A percentile compares a stretch with the other conserved stretches of the same genome.
Evolutionary conservation across 2,888 invertebrate genomes (phyloP).

Genomic region (Schizotus pectinicornis): DNA sequence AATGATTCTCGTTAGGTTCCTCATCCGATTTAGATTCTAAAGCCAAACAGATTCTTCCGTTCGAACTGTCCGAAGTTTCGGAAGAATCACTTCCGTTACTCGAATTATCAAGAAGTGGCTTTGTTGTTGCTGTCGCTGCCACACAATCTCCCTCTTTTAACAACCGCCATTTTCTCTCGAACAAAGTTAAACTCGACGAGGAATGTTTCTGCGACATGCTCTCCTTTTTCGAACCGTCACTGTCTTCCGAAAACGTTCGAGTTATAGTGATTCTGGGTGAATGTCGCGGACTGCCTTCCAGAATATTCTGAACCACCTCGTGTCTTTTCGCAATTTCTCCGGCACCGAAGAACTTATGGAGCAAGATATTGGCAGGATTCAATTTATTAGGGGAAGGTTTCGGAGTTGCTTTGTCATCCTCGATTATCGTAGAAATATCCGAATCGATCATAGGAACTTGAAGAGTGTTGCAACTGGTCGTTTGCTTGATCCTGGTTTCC

Average conservation of each 20-base stretch:
- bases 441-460: conserved; percentile 64
- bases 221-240: conserved; percentile 60
- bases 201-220: conserved; percentile 53
- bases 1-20: conserved; percentile 55
- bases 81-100: conserved; percentile 61
- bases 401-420: conserved; percentile 47
- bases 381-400: conserved; percentile 49
- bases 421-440: conserved; percentile 51
- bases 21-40: conserved; percentile 49
- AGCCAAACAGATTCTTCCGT: conserved; percentile 55
- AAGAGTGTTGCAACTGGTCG: conserved; percentile 73
- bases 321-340: conserved; percentile 51
- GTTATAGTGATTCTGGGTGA: conserved; percentile 77
- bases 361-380: conserved; percentile 66
- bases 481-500: conserved; percentile 63
- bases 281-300: conserved; percentile 46
- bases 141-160: conserved; percentile 46
- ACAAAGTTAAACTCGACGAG: conserved; percentile 55
- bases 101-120: conserved; percentile 47
- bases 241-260: conserved; percentile 75
- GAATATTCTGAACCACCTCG: conserved; percentile 45
- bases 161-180: conserved; percentile 57
- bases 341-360: conserved; percentile 66
- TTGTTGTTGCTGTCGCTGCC: conserved; percentile 42
- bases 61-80: conserved; percentile 53